Percentiles rank a stretch among this genome's conserved stretches.
Conservation (phyloP, 23 tunicate genomes). For the Trididemnum clinides region DNA sequence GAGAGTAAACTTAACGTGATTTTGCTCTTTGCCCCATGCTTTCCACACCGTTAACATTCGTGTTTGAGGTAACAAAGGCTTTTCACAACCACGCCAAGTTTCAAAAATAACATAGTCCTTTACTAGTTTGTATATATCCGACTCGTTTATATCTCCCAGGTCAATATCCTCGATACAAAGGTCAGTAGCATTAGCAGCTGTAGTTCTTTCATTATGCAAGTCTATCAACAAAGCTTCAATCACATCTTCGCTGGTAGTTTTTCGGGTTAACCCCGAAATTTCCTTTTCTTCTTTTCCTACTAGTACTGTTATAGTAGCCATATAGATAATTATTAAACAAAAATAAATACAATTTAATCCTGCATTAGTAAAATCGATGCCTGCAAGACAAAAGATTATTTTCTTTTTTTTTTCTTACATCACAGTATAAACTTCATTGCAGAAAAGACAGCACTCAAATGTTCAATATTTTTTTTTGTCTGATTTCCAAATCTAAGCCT, state of each 20-base stretch:
- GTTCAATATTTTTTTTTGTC: too few relatives aligned
- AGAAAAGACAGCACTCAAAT: too few relatives aligned
- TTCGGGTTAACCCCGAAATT: conserved; percentile 80
- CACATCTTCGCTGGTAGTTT: conserved; percentile 87
- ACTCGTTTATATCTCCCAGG: neutral
- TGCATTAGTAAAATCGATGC: too few relatives aligned
- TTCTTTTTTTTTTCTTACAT: too few relatives aligned
- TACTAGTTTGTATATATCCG: conserved; percentile 63
- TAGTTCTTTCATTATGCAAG: conserved; percentile 16
- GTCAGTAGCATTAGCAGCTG: neutral
- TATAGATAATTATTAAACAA: too few relatives aligned
- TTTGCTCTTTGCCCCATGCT: conserved; percentile 97
- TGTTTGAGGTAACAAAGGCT: conserved; percentile 81
- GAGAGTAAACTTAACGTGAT: conserved; percentile 87
- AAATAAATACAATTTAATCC: too few relatives aligned
- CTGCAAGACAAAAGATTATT: too few relatives aligned
- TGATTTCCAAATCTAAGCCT: too few relatives aligned
- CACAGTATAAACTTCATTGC: too few relatives aligned
- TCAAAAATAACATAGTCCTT: conserved; percentile 89
- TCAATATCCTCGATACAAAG: neutral
- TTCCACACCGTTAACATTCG: conserved; percentile 91
- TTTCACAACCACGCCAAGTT: conserved; percentile 94
- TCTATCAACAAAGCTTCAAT: conserved; percentile 77
- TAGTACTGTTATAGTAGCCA: conserved; percentile 84
- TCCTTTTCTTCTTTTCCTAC: conserved; percentile 83